Evolutionary conservation across 2,113 vertebrate species (phyloP), one percentile per base, ranked within the genome.

Genomic region (Hiodon tergisus): DNA sequence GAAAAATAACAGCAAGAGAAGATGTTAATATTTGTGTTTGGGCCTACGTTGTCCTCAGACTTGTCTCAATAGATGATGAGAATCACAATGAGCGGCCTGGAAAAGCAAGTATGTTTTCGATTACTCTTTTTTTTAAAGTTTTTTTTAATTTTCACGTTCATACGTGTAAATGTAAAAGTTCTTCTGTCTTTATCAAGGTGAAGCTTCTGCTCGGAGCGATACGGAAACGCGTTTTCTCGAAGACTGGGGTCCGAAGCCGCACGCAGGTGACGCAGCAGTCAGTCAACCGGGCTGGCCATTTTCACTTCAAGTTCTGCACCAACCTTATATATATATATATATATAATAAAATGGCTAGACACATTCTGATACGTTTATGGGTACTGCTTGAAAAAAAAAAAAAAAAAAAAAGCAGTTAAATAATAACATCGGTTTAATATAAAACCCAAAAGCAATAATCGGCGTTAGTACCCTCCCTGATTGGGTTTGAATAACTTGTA

Each of bases 31-130:
- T 53, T 5, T 69, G 13, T 3, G 17, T 16, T 6, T 72, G 1
- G 74, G 63, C 16, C 1, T 54, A 17, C 5, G 84, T 67, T 74
- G n/a, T 72, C 67, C 86, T 16, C 79, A 99, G 97, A 84, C 93
- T 98, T 81, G 91, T 97, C 89, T 94, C 93, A 62, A 84, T 96
- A 76, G 93, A 85, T 16, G 90, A 92, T 47, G 93, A 94, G 80
- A 89, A 84, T 83, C 84, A 85, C 77, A 83, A 74, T 55, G 82
- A 91, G 71, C 83, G 81, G 0, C 63, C 69, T 53, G 82, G 69
- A 71, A 85, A 66, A 78, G 79, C 91, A 90, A 94, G 95, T 95
- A 93, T 53, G 46, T 4, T 60, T 46, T 4, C 50, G 59, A 17
- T 2, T 8, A 9, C 31, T 57, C 4, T 8, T 13, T 51, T 51